Evolutionary conservation across 2,888 invertebrate genomes (phyloP).

Genomic region (Diplolepis rosae): DNA sequence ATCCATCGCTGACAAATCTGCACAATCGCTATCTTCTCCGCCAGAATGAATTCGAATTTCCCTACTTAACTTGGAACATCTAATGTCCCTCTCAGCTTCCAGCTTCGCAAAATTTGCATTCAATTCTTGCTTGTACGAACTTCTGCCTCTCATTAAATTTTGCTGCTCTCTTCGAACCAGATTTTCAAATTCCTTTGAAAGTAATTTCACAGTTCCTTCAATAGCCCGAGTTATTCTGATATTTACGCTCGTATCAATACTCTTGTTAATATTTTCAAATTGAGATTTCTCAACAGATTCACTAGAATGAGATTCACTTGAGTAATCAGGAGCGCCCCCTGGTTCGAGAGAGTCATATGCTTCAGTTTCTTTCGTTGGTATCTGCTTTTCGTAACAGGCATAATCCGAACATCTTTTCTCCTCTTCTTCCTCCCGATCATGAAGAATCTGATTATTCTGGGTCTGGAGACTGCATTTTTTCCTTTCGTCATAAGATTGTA

Average conservation of each 20-base stretch:
- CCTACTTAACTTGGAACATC: conserved; percentile 53
- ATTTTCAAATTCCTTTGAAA: conserved; percentile 69
- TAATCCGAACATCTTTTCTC: conserved; percentile 21
- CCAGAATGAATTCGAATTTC: conserved; percentile 77
- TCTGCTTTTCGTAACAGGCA: conserved; percentile 55
- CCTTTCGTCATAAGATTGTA: conserved; percentile 38
- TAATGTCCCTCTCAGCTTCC: conserved; percentile 63
- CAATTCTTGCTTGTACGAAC: conserved; percentile 40
- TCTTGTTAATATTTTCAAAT: not conserved
- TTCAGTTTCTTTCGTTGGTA: conserved; percentile 64
- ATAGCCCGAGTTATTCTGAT: conserved; percentile 66
- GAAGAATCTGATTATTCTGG: conserved; percentile 24
- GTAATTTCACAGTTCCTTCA: conserved; percentile 67
- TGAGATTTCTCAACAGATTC: not conserved
- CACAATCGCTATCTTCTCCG: conserved; percentile 77
- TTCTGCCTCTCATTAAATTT: conserved; percentile 45
- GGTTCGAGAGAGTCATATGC: conserved; percentile 65
- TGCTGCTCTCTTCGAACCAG: conserved; percentile 62
- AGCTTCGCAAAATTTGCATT: conserved; percentile 62
- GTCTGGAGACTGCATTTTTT: conserved; percentile 55
- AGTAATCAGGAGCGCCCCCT: conserved; percentile 40
- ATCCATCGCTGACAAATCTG: conserved; percentile 63
- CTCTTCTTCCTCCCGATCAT: conserved; percentile 30
- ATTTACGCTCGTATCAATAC: conserved; percentile 53
- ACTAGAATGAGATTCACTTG: conserved; percentile 7